Conservation (phyloP, 2,113 vertebrate species). For the Azemiops feae region DNA sequence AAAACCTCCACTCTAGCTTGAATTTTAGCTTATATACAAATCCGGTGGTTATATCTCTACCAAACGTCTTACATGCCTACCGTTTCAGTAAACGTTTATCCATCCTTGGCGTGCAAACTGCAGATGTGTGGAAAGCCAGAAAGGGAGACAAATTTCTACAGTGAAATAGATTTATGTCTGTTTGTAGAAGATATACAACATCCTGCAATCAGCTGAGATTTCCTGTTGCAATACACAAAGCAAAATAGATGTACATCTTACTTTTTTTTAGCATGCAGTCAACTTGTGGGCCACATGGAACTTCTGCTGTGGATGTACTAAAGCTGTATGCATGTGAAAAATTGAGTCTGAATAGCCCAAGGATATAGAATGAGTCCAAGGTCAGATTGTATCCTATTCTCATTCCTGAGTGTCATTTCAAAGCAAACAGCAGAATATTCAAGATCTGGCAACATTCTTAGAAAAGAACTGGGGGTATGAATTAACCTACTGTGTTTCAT, state of each 20-base stretch:
- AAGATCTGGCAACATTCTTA: conserved; percentile 3
- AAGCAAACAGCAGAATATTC: conserved; percentile 5
- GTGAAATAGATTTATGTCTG: background rate
- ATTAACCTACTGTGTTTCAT: conserved; percentile 7
- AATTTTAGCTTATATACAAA: background rate
- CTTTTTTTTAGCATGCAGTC: background rate
- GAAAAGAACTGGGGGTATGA: background rate
- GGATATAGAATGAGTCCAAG: background rate
- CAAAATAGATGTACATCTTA: background rate
- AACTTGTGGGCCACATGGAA: background rate
- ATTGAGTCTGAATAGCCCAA: background rate
- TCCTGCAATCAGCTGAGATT: background rate
- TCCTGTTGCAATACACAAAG: background rate
- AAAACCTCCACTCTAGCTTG: background rate
- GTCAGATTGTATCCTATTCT: background rate
- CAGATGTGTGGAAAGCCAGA: background rate
- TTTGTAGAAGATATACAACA: background rate
- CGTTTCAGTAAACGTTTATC: background rate
- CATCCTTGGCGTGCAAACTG: background rate
- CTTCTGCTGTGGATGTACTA: background rate
- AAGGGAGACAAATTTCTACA: background rate
- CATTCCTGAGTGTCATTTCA: conserved; percentile 10
- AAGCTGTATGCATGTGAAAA: background rate
- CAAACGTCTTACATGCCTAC: background rate
- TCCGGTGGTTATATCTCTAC: background rate